Evolutionary conservation across 2,797 vertebrate species (phyloP), one percentile per base, ranked within the genome.

Genomic region (Rhabdomys pumilio): DNA sequence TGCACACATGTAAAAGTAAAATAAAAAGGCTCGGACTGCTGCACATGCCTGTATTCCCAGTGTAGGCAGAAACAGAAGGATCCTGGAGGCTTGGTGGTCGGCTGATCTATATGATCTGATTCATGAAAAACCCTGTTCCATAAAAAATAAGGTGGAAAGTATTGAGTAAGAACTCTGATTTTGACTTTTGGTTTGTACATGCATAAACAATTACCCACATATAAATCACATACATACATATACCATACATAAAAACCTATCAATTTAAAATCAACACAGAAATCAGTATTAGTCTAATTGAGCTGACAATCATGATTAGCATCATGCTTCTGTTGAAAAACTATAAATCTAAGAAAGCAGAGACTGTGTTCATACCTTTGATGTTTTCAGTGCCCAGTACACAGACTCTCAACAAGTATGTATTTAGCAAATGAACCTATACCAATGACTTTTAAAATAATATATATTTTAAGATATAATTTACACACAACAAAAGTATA

Each of bases 401-500:
- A 34, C 41, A 73, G 50, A 59, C 65, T 8, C 55, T 95, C 63
- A 69, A 38, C 75, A 94, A 72, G 44, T 47, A 65, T 2, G 3
- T 67, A 15, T 9, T 92, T 61, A 97, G 38, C 59, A 95, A 77
- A 53, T 47, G 26, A 95, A 65, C 34, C 20, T 24, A 22, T 50
- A 91, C 4, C 31, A 89, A 31, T 67, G 55, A 83, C 34, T 83
- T 82, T 81, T 63, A 4, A 34, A 87, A 50, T 69, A 84, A 63
- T 7, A 94, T 6, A 14, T 79, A 82, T 93, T 61, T 53, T 92
- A 75, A 94, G 88, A 79, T 75, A 29, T 76, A 95, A 75, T 79
- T 95, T 11, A 91, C 53, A 90, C 63, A 31, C 10, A 90, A 22
- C 93, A 91, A 95, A 65, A 90, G 26, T 93, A 15, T 41, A 44